phyloP scores from a whole-genome alignment of 2,113 vertebrate genomes.

The Trematocara macrostoma region DNA sequence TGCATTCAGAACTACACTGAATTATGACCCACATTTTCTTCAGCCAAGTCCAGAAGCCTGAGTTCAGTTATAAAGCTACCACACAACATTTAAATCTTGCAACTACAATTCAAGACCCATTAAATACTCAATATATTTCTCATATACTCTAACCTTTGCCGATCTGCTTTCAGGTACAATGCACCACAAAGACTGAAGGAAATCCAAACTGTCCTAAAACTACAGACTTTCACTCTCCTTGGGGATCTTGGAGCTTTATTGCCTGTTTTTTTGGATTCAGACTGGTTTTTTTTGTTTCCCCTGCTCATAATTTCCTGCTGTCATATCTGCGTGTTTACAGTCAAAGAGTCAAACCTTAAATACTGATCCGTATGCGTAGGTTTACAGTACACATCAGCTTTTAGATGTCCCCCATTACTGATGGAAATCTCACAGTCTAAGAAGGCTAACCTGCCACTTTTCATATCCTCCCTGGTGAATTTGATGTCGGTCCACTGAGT shows the following conservation, averaged over 20 bases:
- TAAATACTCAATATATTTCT: neutral
- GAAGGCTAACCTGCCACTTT: too few species aligned
- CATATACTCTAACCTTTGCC: neutral
- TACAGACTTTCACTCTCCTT: neutral
- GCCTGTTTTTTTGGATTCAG: fast-evolving
- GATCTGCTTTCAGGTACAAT: neutral
- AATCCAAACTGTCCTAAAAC: neutral
- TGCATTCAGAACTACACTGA: neutral
- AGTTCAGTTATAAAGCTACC: neutral
- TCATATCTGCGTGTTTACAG: neutral
- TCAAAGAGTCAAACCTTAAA: neutral
- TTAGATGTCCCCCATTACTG: neutral
- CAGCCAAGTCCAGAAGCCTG: neutral
- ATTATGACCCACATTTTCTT: neutral
- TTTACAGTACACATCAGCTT: neutral
- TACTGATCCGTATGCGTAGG: neutral
- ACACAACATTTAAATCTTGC: neutral
- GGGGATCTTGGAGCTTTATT: neutral
- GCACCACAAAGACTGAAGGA: neutral
- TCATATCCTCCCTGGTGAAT: too few species aligned
- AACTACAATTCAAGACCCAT: neutral
- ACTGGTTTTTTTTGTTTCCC: neutral
- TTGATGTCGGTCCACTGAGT: neutral
- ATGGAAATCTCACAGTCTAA: neutral
- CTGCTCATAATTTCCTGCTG: neutral